A percentile compares a stretch with the other conserved stretches of the same genome.
Conservation (phyloP, 2,888 invertebrate species). For the Cataglyphis rosenhaueri region DNA sequence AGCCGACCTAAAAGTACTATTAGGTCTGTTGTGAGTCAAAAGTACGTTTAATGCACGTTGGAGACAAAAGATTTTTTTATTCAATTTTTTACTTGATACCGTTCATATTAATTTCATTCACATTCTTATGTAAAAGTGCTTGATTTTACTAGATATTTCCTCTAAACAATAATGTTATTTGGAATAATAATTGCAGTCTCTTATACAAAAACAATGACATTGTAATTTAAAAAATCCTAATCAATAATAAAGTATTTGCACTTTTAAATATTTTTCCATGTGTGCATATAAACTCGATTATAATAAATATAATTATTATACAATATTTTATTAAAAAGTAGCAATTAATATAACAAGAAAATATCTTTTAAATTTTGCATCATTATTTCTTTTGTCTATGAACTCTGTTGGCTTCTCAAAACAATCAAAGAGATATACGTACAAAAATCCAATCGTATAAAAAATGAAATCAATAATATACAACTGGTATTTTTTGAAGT, state of each 20-base stretch:
- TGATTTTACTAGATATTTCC: not conserved
- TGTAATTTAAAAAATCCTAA: not conserved
- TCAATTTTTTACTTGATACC: not conserved
- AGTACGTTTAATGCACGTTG: not conserved
- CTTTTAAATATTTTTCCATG: not conserved
- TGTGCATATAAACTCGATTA: no score
- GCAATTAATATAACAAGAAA: not conserved
- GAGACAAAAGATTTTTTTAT: not conserved
- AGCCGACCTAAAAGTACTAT: not conserved
- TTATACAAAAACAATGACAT: not conserved
- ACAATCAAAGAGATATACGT: not conserved
- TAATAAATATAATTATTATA: not conserved
- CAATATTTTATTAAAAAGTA: not conserved
- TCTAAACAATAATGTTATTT: not conserved
- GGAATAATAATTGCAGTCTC: not conserved
- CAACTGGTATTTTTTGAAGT: not conserved
- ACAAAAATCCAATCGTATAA: not conserved
- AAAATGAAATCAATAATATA: not conserved
- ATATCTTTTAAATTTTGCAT: not conserved
- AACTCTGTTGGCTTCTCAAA: not conserved
- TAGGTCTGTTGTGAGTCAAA: conserved; percentile 3
- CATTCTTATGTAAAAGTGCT: not conserved
- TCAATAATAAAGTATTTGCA: not conserved
- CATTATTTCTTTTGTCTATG: not conserved
- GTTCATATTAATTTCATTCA: not conserved